Evolutionary conservation across 2,797 vertebrate species (phyloP).

Genomic region (Epinephelus coioides): DNA sequence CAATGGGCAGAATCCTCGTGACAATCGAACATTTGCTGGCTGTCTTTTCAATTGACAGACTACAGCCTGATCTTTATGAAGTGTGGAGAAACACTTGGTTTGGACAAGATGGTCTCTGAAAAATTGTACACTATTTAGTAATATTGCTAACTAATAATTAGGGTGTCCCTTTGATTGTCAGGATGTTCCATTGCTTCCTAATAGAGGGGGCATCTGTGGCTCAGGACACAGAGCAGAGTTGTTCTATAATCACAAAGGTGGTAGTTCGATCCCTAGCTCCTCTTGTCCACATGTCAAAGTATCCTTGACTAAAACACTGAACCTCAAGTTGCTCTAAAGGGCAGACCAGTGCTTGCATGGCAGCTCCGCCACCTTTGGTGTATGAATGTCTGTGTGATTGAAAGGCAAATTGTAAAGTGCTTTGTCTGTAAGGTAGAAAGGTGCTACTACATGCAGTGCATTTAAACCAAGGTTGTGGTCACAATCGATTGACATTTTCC

Average conservation of each 20-base stretch:
- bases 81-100: not conserved
- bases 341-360: too few species aligned
- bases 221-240: too few species aligned
- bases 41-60: not conserved
- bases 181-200: constrained; percentile 3
- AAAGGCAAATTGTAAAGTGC: too few species aligned
- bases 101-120: not conserved
- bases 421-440: too few species aligned
- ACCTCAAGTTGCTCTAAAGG: too few species aligned
- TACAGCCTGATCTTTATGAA: constrained; percentile 9
- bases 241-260: too few species aligned
- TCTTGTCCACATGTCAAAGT: too few species aligned
- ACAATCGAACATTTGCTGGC: not conserved
- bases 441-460: too few species aligned
- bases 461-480: constrained; percentile 7
- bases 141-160: not conserved
- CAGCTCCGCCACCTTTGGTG: too few species aligned
- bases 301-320: too few species aligned
- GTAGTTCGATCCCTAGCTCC: too few species aligned
- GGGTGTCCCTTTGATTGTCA: not conserved
- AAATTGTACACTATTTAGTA: not conserved
- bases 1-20: not conserved
- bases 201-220: not conserved
- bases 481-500: not conserved
- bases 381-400: too few species aligned